Base-by-base conservation (phyloP, 2,113 vertebrate genomes). In the Neodontobutis hainanensis region DNA sequence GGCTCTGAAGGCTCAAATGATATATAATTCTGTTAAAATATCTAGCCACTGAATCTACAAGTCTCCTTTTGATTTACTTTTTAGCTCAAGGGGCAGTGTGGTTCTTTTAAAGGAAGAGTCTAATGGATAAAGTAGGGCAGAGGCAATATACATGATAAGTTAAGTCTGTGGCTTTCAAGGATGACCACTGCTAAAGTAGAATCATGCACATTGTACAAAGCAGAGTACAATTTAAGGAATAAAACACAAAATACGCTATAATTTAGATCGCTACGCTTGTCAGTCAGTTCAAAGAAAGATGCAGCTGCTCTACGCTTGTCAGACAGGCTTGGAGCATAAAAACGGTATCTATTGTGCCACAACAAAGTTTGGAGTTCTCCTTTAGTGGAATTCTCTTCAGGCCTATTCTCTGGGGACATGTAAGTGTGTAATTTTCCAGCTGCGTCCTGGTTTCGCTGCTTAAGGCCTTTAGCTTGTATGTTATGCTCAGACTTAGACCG, bases 341-440 rank as follows among this genome's bases (percentile, higher is more conserved):
- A 70, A 73, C 70, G 71, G 70, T 85, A 59, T 75, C 83, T 72
- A 66, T 87, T 85, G 86, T 88, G 52, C 69, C 48, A 60, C 35
- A 57, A 75, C 79, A 85, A 67, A 80, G 64, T 77, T 48, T 50
- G 67, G 61, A 77, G 56, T 81, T 70, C 49, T 73, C 65, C 67
- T 58, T 64, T 63, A 59, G 61, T 81, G 72, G 70, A 74, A 62
- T 46, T 68, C 32, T 56, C 61, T 47, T 48, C 43, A 68, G 67
- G 60, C 74, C 48, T 78, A 67, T 78, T 85, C 74, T 68, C 34
- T 61, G 19, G 50, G 79, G 77, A 75, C 76, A 72, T 58, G 73
- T 47, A 45, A 87, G 71, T 85, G 76, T 87, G 80, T 75, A 73
- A 81, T 88, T 87, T 77, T 66, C 64, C 66, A 73, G 69, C 60